Evolutionary conservation across 2,797 vertebrate genomes (phyloP), one percentile per base, ranked within the genome.

Genomic region (Ctenopoma kingsleyae): DNA sequence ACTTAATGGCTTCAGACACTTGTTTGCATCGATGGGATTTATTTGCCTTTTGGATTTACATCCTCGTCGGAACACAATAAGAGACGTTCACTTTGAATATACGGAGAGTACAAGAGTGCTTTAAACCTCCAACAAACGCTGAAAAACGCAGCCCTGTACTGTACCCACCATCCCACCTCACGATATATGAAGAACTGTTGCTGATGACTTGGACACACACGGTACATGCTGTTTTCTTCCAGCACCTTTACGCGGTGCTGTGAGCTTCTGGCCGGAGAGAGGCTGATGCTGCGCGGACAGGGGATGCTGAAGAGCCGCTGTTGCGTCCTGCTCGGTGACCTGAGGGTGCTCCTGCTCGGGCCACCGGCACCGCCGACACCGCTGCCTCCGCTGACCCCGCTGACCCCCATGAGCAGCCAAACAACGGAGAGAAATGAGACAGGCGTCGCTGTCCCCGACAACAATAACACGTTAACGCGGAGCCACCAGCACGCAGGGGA

Each of bases 261-360:
- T 93, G 82, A 94, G 88, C 91, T 92, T 69, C 74, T 92, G 91
- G 87, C 85, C 92, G 89, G 82, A 94, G 90, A 91, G 94, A 95
- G 89, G 58, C 74, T 52, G 92, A 97, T 96, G 96, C 95, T 96
- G 94, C 94, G 93, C 94, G 93, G 94, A 91, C 95, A 94, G 94
- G 96, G 95, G 87, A 97, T 98, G 95, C 95, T 99, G 95, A 99
- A 98, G 93, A 97, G 96, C 96, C 96, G 96, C 94, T 98, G 97
- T 83, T 98, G 96, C 93, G 96, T 97, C 94, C 93, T 99, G 91
- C 96, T 99, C 91, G 95, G 96, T 95, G 97, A 99, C 96, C 95
- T 99, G 94, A 97, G 97, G 95, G 94, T 97, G 94, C 95, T 98
- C 90, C 94, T 98, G 78, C 93, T 98, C 90, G 94, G 97, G 95